Evolutionary conservation across 1,140 invertebrate genomes (phyloP).

Genomic region (Drosophila melanica): DNA sequence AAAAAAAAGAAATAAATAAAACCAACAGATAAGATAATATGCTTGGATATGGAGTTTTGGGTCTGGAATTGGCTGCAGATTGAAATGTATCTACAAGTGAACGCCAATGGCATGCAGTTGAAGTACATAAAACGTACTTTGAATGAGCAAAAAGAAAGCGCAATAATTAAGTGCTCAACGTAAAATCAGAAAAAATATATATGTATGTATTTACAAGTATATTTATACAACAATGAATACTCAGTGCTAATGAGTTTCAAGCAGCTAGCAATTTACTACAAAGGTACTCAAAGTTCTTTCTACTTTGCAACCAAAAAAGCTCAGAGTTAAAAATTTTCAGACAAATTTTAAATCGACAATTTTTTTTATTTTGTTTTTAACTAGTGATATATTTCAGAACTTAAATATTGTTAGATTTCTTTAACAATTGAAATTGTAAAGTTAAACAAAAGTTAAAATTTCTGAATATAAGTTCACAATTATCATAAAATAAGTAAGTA

Average conservation of each 20-base stretch:
- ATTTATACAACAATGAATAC: constrained; percentile 10
- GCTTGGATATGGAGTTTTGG: constrained; percentile 25
- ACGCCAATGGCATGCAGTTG: constrained; percentile 13
- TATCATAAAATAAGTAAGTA: too few species aligned
- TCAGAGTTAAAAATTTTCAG: neutral
- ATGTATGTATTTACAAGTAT: neutral
- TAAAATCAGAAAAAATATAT: neutral
- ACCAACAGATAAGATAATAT: constrained; percentile 60
- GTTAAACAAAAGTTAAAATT: too few species aligned
- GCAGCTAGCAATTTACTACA: neutral
- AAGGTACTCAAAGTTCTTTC: constrained; percentile 1
- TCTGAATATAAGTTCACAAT: too few species aligned
- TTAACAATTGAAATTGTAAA: too few species aligned
- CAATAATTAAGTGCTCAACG: constrained; percentile 38
- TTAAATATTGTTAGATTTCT: too few species aligned
- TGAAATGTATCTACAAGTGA: constrained; percentile 65
- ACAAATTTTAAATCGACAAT: neutral
- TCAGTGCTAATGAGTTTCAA: constrained; percentile 11
- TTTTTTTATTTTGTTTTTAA: too few species aligned
- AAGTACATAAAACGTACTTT: constrained; percentile 8
- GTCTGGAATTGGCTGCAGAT: constrained; percentile 47
- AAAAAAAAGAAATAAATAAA: too few species aligned
- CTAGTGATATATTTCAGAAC: neutral
- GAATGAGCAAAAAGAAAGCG: constrained; percentile 22
- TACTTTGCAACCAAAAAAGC: neutral